These are phyloP conservation scores for Drosophila ezoana DNA, from an alignment of 2,888 invertebrate species.

Conservation along the genomic window DNA sequence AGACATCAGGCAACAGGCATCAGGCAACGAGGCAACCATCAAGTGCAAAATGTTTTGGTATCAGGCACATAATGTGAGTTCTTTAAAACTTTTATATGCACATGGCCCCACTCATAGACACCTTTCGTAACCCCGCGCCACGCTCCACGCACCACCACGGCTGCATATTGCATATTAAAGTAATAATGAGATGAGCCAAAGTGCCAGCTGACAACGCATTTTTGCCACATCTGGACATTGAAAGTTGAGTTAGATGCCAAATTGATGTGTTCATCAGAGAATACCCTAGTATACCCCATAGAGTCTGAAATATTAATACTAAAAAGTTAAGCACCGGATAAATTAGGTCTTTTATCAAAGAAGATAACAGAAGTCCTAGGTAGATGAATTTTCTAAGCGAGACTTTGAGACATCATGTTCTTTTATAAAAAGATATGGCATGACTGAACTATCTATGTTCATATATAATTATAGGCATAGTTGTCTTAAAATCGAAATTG, in stretches of 20 bases:
- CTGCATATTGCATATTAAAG: slow-evolving; percentile 55
- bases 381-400: no score
- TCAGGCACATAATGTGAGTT: slow-evolving; percentile 72
- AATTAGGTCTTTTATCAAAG: slow-evolving; percentile 10
- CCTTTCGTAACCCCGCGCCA: neutral
- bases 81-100: slow-evolving; percentile 74
- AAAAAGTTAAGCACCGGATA: no score
- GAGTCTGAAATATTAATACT: neutral
- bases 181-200: slow-evolving; percentile 61
- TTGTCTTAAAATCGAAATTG: no score
- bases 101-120: slow-evolving; percentile 39
- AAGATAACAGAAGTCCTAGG: no score
- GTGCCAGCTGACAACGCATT: slow-evolving; percentile 44
- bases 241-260: slow-evolving; percentile 31
- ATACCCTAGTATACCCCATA: neutral
- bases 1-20: slow-evolving; percentile 27
- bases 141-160: neutral
- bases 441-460: no score
- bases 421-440: no score
- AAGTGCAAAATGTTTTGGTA: slow-evolving; percentile 63
- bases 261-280: slow-evolving; percentile 44
- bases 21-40: slow-evolving; percentile 51
- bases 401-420: no score
- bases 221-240: slow-evolving; percentile 44
- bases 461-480: no score